Percentiles rank a stretch among this genome's conserved stretches.
phyloP scores from a whole-genome alignment of 1,140 invertebrate species.

The Ooceraea biroi region DNA sequence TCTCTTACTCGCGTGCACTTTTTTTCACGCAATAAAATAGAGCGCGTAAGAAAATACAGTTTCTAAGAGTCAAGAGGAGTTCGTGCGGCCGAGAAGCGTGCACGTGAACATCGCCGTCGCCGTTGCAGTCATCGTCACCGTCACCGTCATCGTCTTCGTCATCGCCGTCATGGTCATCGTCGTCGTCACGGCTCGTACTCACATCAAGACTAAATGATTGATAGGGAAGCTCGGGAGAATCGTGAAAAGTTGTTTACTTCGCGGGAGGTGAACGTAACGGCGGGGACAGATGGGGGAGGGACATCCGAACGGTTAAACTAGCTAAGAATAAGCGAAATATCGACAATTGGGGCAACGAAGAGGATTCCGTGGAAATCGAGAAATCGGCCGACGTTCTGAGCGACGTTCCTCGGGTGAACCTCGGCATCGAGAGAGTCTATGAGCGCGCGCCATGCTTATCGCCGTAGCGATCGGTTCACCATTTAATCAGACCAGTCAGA shows the following conservation, averaged over 20 bases:
- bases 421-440: constrained; percentile 40
- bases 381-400: constrained; percentile 52
- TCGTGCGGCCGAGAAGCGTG: constrained; percentile 19
- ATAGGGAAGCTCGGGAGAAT: constrained; percentile 22
- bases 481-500: constrained; percentile 47
- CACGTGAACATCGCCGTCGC: constrained; percentile 27
- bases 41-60: constrained; percentile 57
- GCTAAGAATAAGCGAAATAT: constrained; percentile 17
- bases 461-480: constrained; percentile 51
- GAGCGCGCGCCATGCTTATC: constrained; percentile 39
- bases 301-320: neutral
- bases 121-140: too few relatives aligned
- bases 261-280: neutral
- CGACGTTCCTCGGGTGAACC: constrained; percentile 45
- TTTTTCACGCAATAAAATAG: constrained; percentile 69
- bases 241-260: constrained; percentile 8
- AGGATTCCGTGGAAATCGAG: constrained; percentile 36
- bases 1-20: constrained; percentile 76
- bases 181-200: constrained; percentile 22
- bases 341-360: constrained; percentile 2
- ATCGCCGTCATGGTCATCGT: too few relatives aligned
- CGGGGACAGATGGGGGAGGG: neutral
- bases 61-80: constrained; percentile 46
- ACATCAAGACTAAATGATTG: neutral
- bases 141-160: too few relatives aligned